These are phyloP conservation scores for Drosophila setifemur DNA, from an alignment of 1,140 invertebrate species.

Conservation along the genomic window DNA sequence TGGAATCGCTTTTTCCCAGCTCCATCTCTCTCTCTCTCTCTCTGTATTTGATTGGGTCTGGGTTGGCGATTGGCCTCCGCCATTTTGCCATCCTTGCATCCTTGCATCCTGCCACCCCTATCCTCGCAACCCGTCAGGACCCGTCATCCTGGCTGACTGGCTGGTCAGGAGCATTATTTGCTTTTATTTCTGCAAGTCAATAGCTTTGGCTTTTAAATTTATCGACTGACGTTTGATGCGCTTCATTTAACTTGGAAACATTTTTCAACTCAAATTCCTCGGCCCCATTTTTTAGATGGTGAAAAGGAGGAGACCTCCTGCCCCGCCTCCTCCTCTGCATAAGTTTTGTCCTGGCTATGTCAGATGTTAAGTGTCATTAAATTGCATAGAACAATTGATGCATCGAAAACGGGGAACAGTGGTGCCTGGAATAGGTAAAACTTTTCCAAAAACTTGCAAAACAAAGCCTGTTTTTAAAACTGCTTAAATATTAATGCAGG, in stretches of 20 bases:
- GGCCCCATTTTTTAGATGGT: constrained; percentile 24
- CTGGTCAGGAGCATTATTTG: constrained; percentile 65
- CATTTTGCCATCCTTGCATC: constrained; percentile 2
- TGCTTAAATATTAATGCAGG: constrained; percentile 45
- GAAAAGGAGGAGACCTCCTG: constrained; percentile 43
- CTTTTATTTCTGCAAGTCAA: constrained; percentile 78
- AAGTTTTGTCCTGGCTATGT: constrained; percentile 32
- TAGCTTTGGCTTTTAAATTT: constrained; percentile 81
- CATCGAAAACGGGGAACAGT: constrained; percentile 23
- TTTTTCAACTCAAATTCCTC: constrained; percentile 66
- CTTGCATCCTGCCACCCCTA: not conserved
- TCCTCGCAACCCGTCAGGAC: too few relatives aligned
- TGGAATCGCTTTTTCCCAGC: constrained; percentile 49
- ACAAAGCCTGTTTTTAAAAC: too few relatives aligned
- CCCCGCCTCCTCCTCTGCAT: constrained; percentile 10
- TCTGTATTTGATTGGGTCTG: constrained; percentile 44
- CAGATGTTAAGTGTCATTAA: constrained; percentile 66
- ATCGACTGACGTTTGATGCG: constrained; percentile 79
- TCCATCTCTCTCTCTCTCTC: too few relatives aligned
- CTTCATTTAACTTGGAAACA: constrained; percentile 80
- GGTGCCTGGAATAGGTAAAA: not conserved
- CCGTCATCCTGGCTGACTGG: constrained; percentile 15
- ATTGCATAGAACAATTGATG: constrained; percentile 42
- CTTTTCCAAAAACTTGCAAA: too few relatives aligned
- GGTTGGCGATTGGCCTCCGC: constrained; percentile 30